Evolutionary conservation across 1,140 invertebrate species (phyloP), one percentile per base, ranked within the genome.

Genomic region (Panagrolaimus sp.): DNA sequence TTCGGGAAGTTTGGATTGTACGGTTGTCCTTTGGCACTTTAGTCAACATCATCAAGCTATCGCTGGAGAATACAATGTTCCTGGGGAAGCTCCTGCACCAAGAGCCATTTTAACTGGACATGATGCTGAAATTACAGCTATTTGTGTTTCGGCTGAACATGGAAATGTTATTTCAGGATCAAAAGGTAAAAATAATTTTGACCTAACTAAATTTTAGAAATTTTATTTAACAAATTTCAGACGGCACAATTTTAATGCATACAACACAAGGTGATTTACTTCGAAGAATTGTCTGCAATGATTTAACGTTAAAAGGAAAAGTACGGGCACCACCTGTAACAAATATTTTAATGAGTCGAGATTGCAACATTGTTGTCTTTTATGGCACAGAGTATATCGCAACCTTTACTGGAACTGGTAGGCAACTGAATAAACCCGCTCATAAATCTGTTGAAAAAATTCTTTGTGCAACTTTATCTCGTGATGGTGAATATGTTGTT

Each of bases 181-280:
- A 28, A 82, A 83, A 77, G 84, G 86, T 86, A 63, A 43, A 21
- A 44, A 44, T 12, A 38, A 65, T 14, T 28, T 67, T 43, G 12
- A 32, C 10, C 63, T 46, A 12, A 58, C 6, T 65, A 14, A 15
- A n/a, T 47, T 21, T 14, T 21, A 17, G 8, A 58, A 69, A 45
- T 15, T 38, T 26, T 38, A 69, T 46, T 17, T 24, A 9, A 65
- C 46, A 62, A 21, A 12, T 80, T 73, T 38, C 79, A 95, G 93
- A 90, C 86, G 93, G 94, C n/a, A 92, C 92, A 7, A 91, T 96
- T 63, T 87, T 97, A 38, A 92, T 98, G 32, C 95, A 98, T 84
- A 96, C 95, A 48, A 95, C 94, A n/a, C 93, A 93, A 84, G 95
- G 95, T 32, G 95, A 98, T 84, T 85, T 98, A n/a, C 85, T 98